Conservation (phyloP, 2,888 invertebrate genomes). For the Epistrophe eligans region DNA sequence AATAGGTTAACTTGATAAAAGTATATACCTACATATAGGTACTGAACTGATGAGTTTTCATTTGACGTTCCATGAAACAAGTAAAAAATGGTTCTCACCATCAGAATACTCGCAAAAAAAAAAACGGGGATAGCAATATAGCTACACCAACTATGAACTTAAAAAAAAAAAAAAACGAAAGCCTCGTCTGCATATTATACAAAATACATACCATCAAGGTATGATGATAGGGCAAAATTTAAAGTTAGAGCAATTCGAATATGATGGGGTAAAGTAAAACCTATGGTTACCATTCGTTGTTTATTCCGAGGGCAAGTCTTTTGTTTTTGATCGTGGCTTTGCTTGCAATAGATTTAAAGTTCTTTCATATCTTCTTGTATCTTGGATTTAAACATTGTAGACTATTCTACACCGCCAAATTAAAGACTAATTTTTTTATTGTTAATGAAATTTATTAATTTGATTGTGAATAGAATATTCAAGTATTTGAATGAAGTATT, state of each 20-base stretch:
- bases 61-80: background rate
- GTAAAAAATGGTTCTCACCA: background rate
- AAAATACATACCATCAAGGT: background rate
- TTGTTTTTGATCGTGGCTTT: background rate
- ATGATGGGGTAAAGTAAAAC: background rate
- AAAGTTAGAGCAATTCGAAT: background rate
- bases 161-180: background rate
- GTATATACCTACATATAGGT: no score
- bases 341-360: background rate
- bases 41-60: background rate
- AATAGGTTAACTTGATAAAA: constrained; percentile 1
- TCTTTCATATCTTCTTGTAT: background rate
- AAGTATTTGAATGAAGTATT: no score
- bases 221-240: no score
- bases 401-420: no score
- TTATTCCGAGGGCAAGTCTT: background rate
- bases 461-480: no score
- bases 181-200: background rate
- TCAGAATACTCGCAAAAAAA: background rate
- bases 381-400: no score
- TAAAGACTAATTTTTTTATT: no score
- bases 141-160: background rate
- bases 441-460: no score
- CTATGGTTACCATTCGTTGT: background rate
- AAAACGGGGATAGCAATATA: background rate